Evolutionary conservation across 1,140 invertebrate genomes (phyloP).

Genomic region (Grapholita molesta): DNA sequence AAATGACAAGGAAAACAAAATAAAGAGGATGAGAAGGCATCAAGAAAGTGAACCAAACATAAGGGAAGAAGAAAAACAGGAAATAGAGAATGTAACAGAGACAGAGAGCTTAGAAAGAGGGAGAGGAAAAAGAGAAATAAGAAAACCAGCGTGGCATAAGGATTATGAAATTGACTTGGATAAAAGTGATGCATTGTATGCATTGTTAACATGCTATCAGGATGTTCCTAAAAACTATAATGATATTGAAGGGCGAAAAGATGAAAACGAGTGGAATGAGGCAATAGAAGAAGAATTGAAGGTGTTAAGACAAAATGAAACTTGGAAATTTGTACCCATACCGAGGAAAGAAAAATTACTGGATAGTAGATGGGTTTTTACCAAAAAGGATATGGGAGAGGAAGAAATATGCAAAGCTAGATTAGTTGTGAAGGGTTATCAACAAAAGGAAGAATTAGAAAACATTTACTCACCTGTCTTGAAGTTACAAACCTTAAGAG

Average conservation of each 20-base stretch:
- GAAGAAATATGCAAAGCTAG: conserved; percentile 27
- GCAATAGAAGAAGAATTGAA: conserved; percentile 13
- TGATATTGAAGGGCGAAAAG: neutral
- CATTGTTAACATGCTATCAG: neutral
- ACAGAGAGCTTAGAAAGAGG: neutral
- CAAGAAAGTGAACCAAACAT: neutral
- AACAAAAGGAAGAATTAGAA: conserved; percentile 22
- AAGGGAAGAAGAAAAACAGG: neutral
- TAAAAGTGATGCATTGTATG: neutral
- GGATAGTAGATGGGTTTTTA: conserved; percentile 19
- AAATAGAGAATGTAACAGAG: neutral
- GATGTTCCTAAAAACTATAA: neutral
- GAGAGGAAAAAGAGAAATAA: neutral
- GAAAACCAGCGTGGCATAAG: neutral
- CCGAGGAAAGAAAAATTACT: conserved; percentile 13
- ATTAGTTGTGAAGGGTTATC: conserved; percentile 22
- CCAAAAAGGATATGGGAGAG: neutral
- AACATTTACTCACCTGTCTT: conserved; percentile 29
- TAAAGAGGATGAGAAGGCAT: too few relatives aligned
- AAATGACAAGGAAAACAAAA: neutral
- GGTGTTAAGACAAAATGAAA: neutral
- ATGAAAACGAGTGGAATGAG: conserved; percentile 5
- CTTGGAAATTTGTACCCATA: neutral
- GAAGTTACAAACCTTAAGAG: conserved; percentile 26
- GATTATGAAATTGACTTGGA: neutral